Conservation (phyloP, 2,888 invertebrate genomes). For the Lepetodrilus schrolli region DNA sequence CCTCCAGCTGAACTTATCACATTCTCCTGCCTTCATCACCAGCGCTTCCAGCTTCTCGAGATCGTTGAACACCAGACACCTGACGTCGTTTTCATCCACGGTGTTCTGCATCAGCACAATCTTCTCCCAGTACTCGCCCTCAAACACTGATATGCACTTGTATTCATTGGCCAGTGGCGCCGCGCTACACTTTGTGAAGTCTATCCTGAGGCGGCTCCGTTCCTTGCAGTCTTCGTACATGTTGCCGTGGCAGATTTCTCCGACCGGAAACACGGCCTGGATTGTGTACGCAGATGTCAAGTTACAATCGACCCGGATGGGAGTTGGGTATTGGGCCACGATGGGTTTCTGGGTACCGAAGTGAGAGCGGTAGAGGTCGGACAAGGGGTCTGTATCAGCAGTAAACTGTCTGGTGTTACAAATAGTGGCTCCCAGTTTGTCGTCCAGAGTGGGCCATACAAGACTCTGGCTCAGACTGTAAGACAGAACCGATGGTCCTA, state of each 20-base stretch:
- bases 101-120: conserved; percentile 58
- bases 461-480: conserved; percentile 57
- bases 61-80: conserved; percentile 59
- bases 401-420: conserved; percentile 45
- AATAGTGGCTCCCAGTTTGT: conserved; percentile 40
- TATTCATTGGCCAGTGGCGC: conserved; percentile 41
- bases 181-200: conserved; percentile 45
- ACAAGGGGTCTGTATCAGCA: conserved; percentile 54
- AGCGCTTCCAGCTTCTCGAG: conserved; percentile 48
- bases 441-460: conserved; percentile 54
- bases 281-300: conserved; percentile 48
- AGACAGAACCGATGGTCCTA: conserved; percentile 51
- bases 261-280: conserved; percentile 47
- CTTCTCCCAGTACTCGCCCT: conserved; percentile 62
- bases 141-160: conserved; percentile 56
- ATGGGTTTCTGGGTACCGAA: conserved; percentile 52
- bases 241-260: conserved; percentile 52
- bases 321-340: conserved; percentile 38
- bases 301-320: conserved; percentile 48
- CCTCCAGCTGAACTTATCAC: conserved; percentile 58
- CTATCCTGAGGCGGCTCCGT: conserved; percentile 49
- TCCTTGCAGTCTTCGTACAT: conserved; percentile 59
- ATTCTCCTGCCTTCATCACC: conserved; percentile 53
- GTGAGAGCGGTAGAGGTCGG: conserved; percentile 54
- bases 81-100: conserved; percentile 43